Conservation (phyloP, 2,797 vertebrate genomes). For the Atherinosoma microstoma region DNA sequence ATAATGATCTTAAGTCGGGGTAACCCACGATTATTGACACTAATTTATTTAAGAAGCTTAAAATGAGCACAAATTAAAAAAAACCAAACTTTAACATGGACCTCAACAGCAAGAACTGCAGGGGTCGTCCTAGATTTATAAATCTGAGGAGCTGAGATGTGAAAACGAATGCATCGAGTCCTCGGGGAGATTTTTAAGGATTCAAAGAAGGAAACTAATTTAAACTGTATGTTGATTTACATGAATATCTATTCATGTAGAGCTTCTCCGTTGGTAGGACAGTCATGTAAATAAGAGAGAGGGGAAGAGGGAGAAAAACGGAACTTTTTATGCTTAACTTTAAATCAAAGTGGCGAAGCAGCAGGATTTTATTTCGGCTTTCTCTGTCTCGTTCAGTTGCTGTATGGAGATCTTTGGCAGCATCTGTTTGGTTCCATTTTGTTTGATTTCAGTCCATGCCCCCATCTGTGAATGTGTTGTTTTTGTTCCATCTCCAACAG, state of each 20-base stretch:
- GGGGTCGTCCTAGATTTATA: conserved; percentile 47
- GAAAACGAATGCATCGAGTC: conserved; percentile 57
- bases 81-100: conserved; percentile 46
- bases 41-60: conserved; percentile 61
- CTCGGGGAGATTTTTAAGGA: conserved; percentile 51
- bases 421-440: conserved; percentile 53
- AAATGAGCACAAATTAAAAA: conserved; percentile 56
- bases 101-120: conserved; percentile 47
- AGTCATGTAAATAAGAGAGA: neutral
- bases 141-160: conserved; percentile 50
- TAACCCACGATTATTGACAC: conserved; percentile 63
- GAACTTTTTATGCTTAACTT: neutral
- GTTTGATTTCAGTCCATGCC: conserved; percentile 64
- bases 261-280: conserved; percentile 26
- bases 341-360: neutral
- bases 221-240: conserved; percentile 60
- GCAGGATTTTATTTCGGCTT: conserved; percentile 30
- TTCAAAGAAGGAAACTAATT: conserved; percentile 59
- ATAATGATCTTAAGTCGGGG: conserved; percentile 46
- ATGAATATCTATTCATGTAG: conserved; percentile 44
- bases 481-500: conserved; percentile 50
- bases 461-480: conserved; percentile 53
- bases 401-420: conserved; percentile 49
- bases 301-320: neutral
- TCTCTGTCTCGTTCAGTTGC: conserved; percentile 25